phyloP scores from a whole-genome alignment of 2,797 vertebrate genomes.

The Hydrophis major region DNA sequence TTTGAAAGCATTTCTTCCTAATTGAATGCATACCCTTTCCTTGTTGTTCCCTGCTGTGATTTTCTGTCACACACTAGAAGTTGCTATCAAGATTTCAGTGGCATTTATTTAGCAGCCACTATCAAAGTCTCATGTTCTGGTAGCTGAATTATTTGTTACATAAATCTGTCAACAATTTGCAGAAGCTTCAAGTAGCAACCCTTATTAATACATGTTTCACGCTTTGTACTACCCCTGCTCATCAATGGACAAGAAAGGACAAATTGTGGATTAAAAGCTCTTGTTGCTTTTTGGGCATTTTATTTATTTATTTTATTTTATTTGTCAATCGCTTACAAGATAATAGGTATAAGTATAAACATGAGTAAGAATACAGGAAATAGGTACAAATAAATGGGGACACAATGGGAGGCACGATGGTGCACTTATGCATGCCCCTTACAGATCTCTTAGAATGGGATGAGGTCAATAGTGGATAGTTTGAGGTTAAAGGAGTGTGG shows the following conservation, averaged over 20 bases:
- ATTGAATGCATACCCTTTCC: constrained; percentile 7
- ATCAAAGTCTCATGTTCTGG: constrained; percentile 46
- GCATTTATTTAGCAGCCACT: constrained; percentile 42
- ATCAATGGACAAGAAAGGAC: constrained; percentile 34
- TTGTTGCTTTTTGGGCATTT: neutral
- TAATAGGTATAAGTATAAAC: too few species aligned
- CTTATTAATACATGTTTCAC: constrained; percentile 28
- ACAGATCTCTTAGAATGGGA: too few species aligned
- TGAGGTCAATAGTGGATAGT: too few species aligned
- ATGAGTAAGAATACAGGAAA: too few species aligned
- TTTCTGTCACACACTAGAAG: constrained; percentile 19
- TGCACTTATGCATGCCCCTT: too few species aligned
- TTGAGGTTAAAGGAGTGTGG: too few species aligned
- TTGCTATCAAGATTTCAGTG: constrained; percentile 45
- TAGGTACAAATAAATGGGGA: too few species aligned
- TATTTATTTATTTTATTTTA: too few species aligned
- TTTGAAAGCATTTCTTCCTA: neutral
- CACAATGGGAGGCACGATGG: too few species aligned
- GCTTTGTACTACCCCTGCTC: constrained; percentile 51
- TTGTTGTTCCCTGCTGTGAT: constrained; percentile 26
- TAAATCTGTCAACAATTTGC: constrained; percentile 53
- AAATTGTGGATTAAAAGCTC: constrained; percentile 24
- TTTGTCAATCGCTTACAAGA: too few species aligned
- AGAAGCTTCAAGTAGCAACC: constrained; percentile 56
- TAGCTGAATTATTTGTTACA: constrained; percentile 51